These are phyloP conservation scores for Cariama cristata DNA, from an alignment of 2,113 vertebrate genomes.

Conservation along the genomic window DNA sequence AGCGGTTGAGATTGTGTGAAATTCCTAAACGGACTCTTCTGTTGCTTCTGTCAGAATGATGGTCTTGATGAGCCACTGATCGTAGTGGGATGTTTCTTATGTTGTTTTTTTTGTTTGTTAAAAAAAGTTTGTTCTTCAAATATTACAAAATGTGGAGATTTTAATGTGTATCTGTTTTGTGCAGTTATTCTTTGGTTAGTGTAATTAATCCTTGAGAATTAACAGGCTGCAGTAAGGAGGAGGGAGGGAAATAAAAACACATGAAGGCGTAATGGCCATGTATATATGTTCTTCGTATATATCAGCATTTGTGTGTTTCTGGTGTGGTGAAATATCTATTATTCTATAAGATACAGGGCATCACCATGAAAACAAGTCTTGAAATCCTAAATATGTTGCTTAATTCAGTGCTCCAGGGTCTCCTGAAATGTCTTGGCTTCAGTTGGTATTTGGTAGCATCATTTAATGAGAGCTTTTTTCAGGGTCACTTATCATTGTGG, in stretches of 20 bases:
- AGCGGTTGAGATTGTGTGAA: background rate
- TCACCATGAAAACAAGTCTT: background rate
- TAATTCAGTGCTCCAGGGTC: background rate
- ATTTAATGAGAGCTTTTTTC: background rate
- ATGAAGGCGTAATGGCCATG: background rate
- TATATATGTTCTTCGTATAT: background rate
- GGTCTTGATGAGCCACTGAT: background rate
- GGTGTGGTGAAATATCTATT: background rate
- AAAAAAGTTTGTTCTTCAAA: background rate
- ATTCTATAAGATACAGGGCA: background rate
- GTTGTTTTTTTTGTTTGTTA: background rate
- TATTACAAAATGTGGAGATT: background rate
- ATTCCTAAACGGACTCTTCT: background rate
- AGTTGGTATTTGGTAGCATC: background rate
- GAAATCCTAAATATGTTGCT: background rate
- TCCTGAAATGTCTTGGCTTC: background rate
- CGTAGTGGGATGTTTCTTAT: background rate
- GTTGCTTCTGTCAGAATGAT: background rate
- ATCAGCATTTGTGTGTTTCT: background rate
- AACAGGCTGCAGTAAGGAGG: accelerated
- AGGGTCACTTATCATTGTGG: background rate
- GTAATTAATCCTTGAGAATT: background rate
- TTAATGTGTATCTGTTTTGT: background rate
- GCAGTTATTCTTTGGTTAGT: background rate
- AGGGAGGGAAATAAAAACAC: background rate